phyloP scores from a whole-genome alignment of 1,140 invertebrate species.

The Zophobas atratus region DNA sequence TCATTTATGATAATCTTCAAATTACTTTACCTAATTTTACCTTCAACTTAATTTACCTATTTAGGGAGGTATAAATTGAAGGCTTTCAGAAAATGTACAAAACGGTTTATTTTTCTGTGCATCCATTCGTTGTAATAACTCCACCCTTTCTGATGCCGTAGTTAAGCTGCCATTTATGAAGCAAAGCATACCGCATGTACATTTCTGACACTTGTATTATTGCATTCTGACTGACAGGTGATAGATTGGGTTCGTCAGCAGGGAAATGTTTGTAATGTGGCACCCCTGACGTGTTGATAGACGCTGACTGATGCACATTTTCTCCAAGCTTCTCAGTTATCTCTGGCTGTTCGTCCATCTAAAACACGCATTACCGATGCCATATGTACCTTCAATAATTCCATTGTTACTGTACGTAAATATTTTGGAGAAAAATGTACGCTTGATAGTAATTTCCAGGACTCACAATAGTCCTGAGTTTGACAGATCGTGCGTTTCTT shows the following conservation, averaged over 20 bases:
- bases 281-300: constrained; percentile 49
- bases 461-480: constrained; percentile 6
- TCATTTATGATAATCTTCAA: no score
- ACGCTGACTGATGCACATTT: constrained; percentile 48
- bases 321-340: constrained; percentile 14
- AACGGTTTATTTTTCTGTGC: no score
- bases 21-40: no score
- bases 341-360: constrained; percentile 3
- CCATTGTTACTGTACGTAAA: no score
- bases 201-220: constrained; percentile 51
- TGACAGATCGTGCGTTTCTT: constrained; percentile 44
- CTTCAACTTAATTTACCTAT: no score
- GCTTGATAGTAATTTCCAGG: background rate
- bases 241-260: constrained; percentile 54
- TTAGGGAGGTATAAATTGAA: no score
- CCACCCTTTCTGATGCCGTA: background rate
- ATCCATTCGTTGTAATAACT: no score
- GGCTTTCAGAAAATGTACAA: no score
- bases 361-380: background rate
- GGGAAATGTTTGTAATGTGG: constrained; percentile 48
- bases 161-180: constrained; percentile 39
- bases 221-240: constrained; percentile 49
- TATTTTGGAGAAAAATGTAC: background rate
- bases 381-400: background rate
- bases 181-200: constrained; percentile 37